Base-by-base conservation (phyloP, 2,888 invertebrate species). In the Aplocera efformata region DNA sequence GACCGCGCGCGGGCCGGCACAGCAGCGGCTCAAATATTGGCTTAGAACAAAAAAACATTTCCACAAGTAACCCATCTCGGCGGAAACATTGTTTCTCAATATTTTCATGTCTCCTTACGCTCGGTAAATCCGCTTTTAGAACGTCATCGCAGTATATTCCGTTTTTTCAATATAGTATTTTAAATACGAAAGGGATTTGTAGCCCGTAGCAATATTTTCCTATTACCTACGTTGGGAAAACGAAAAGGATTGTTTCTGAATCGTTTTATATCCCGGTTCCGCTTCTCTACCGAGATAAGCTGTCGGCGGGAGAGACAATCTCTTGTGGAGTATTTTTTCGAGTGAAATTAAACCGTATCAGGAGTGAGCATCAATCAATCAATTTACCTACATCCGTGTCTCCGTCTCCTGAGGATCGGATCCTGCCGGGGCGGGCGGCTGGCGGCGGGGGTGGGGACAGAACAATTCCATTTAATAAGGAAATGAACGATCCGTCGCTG, bases 31-130 rank as follows among this genome's bases (percentile, higher is more conserved):
- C 48, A 34, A 42, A 48, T 48, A 53, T 53, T 43, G 39, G 31
- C 38, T 45, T 34, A 46, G 33, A 39, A 45, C 32, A 42, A 48
- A 48, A 45, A 37, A 28, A 32, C 27, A 32, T 42, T 42, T 27
- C 17, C 32, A 2, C 34, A 22, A 33, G 29, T 30, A 35, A 32
- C 35, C 36, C 27, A 24, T 33, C 21, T 33, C 36, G 6, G n/a
- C 9, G 34, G 9, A 27, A 41, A 41, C 38, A 29, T 32, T 27
- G 38, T 35, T 27, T 6, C 32, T 25, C 29, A 23, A 30, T 32
- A 13, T 36, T 28, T 41, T 36, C 24, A 32, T 40, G 30, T 23
- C 20, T 30, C 24, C 7, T 26, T 22, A 27, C 17, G 28, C 28
- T 36, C n/a, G 22, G n/a, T n/a, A n/a, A 17, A 1, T 28, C 9